Evolutionary conservation across 2,797 vertebrate species (phyloP).

Genomic region (Chiroxiphia lanceolata): DNA sequence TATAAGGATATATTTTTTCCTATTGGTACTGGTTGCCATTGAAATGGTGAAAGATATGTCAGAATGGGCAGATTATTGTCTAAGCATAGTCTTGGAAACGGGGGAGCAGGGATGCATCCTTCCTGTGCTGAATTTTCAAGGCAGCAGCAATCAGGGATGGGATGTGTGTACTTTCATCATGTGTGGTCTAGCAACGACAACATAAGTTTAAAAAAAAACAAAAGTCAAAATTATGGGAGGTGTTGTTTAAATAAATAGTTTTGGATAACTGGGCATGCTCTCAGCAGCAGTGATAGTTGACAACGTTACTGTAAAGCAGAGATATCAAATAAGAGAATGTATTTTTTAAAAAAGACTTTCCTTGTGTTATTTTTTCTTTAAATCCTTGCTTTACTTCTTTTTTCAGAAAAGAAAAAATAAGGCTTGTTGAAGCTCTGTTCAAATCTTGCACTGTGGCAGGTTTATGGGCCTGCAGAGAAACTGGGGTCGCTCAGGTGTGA

Average conservation of each 20-base stretch:
- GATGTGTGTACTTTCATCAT: background rate
- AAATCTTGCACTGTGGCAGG: background rate
- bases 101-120: background rate
- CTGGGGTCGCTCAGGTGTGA: background rate
- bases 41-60: conserved; percentile 12
- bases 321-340: background rate
- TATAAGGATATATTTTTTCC: conserved; percentile 8
- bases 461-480: background rate
- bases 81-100: background rate
- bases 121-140: background rate
- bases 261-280: background rate
- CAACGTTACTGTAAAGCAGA: background rate
- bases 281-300: background rate
- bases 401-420: background rate
- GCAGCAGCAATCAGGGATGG: background rate
- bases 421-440: background rate
- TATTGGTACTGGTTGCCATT: conserved; percentile 28
- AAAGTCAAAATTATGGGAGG: background rate
- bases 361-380: background rate
- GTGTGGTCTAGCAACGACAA: background rate
- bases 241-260: background rate
- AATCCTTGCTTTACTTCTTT: background rate
- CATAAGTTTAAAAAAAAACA: background rate
- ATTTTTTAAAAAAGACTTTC: background rate
- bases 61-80: background rate